Base-by-base conservation (phyloP, 2,113 vertebrate genomes). In the Ictidomys tridecemlineatus region DNA sequence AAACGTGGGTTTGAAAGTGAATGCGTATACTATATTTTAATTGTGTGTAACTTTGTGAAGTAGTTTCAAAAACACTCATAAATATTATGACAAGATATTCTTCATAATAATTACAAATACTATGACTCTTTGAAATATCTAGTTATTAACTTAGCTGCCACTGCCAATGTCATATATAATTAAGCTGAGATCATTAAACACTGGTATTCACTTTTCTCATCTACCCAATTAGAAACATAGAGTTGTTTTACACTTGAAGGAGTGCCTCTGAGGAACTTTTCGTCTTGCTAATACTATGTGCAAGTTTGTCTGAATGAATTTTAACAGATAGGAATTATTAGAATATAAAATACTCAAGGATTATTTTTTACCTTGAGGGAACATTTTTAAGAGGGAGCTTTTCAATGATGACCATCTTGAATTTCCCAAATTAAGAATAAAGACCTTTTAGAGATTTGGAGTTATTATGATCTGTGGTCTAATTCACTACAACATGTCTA, bases 161-260 rank as follows among this genome's bases (percentile, higher is more conserved):
- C 80, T 96, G 78, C 94, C 87, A 85, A 72, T 86, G 85, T 96
- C 93, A 79, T 74, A 85, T 92, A 95, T 92, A 98, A 97, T 97
- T 96, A 96, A 91, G 87, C 69, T 79, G 45, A 93, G 96, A 90
- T 95, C 88, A 14, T n/a, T 92, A 76, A 97, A 93, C 0, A 4
- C 13, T 89, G 45, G 80, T 79, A 93, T 96, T 90, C 30, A 69
- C 13, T 95, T 96, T 88, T 45, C 28, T 97, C n/a, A 48, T 45
- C 18, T 37, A 89, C 73, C 77, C 77, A 87, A 30, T 96, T 98
- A 97, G 94, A 97, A 94, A 16, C 39, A 92, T 30, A 95, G 18
- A 32, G 1, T 78, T 93, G 13, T 48, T 93, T 42, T 42, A 65
- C 28, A 83, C 26, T 90, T 18, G 20, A 86, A 83, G 5, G 61